phyloP scores from a whole-genome alignment of 2,888 invertebrate species.

The Drosophila tanythrix region DNA sequence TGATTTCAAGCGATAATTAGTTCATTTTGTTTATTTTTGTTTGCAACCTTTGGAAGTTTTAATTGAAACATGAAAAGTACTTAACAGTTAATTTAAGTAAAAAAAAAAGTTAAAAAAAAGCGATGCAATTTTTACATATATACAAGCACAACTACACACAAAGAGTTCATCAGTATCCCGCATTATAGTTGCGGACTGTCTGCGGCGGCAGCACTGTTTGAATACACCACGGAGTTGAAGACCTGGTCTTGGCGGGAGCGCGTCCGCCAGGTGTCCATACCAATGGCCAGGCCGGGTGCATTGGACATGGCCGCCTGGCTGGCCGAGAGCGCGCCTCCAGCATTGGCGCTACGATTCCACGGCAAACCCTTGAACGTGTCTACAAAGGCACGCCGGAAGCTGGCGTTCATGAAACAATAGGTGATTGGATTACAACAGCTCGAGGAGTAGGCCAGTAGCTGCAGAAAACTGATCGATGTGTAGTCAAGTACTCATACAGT shows the following conservation, averaged over 20 bases:
- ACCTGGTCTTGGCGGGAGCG: conserved; percentile 61
- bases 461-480: conserved; percentile 90
- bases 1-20: neutral
- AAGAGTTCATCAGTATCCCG: neutral
- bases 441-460: conserved; percentile 92
- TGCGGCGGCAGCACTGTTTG: conserved; percentile 45
- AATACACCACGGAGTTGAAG: conserved; percentile 58
- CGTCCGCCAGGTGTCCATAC: conserved; percentile 53
- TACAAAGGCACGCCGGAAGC: conserved; percentile 93
- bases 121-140: conserved; percentile 43
- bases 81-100: conserved; percentile 27
- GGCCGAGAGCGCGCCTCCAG: conserved; percentile 43
- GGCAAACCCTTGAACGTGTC: conserved; percentile 88
- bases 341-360: conserved; percentile 41
- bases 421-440: conserved; percentile 96
- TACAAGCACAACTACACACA: conserved; percentile 38
- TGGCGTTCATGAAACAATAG: conserved; percentile 96
- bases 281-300: conserved; percentile 40
- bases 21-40: conserved; percentile 39
- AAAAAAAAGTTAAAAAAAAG: conserved; percentile 43
- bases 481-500: conserved; percentile 90
- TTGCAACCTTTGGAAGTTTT: conserved; percentile 57
- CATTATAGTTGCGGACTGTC: conserved; percentile 65
- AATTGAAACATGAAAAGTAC: conserved; percentile 66
- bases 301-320: conserved; percentile 50